Evolutionary conservation across 2,888 invertebrate genomes (phyloP).

Genomic region (Empis livida): DNA sequence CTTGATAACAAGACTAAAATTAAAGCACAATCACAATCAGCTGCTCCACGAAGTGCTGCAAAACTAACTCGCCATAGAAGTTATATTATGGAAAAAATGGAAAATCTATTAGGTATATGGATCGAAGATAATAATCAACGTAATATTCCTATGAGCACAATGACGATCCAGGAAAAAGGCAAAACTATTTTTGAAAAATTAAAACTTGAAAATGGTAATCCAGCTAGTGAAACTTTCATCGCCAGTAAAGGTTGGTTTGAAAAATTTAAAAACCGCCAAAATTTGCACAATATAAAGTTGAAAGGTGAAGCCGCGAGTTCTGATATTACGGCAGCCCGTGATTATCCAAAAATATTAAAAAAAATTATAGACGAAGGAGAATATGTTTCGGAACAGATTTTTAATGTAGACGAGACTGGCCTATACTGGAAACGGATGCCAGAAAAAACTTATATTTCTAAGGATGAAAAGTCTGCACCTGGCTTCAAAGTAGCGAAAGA

Average conservation of each 20-base stretch:
- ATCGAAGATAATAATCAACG: not conserved
- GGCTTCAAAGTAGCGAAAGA: constrained; percentile 17
- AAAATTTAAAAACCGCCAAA: constrained; percentile 8
- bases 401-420: constrained; percentile 16
- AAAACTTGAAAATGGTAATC: constrained; percentile 9
- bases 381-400: constrained; percentile 15
- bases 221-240: constrained; percentile 1
- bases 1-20: constrained; percentile 12
- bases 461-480: constrained; percentile 14
- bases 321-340: constrained; percentile 8
- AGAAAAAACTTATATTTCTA: constrained; percentile 17
- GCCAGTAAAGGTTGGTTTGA: constrained; percentile 5
- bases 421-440: constrained; percentile 19
- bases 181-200: constrained; percentile 14
- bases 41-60: constrained; percentile 13
- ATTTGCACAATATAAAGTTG: constrained; percentile 12
- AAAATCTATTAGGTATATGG: constrained; percentile 7
- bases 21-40: constrained; percentile 10
- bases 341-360: constrained; percentile 6
- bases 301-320: not conserved
- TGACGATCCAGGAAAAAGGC: constrained; percentile 15
- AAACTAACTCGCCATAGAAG: constrained; percentile 15
- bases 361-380: constrained; percentile 12
- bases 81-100: constrained; percentile 14
- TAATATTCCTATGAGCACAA: constrained; percentile 1